Conservation (phyloP, 2,113 vertebrate genomes). For the Formicarius rufipectus region DNA sequence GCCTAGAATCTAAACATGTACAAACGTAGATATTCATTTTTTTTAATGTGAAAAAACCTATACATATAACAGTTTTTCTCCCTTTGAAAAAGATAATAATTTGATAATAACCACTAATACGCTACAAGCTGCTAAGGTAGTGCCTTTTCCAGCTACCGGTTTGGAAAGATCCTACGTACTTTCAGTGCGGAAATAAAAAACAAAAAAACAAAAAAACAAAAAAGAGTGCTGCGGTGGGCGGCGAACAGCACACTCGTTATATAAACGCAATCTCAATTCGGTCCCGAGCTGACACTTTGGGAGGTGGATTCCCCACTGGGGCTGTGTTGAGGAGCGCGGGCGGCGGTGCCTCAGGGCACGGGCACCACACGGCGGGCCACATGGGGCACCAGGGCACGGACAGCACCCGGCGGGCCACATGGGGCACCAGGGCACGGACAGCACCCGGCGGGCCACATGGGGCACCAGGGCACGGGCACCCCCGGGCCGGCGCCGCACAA, state of each 20-base stretch:
- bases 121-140: background rate
- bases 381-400: too few relatives aligned
- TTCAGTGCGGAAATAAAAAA: background rate
- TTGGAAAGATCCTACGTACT: background rate
- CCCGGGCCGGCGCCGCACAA: background rate
- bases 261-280: background rate
- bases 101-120: background rate
- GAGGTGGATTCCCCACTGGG: background rate
- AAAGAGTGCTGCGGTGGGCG: background rate
- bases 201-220: background rate
- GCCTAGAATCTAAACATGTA: background rate
- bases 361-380: too few relatives aligned
- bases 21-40: background rate
- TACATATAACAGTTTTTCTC: background rate
- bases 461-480: too few relatives aligned
- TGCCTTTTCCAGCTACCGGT: background rate
- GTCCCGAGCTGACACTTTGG: background rate
- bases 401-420: too few relatives aligned
- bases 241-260: background rate
- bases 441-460: too few relatives aligned
- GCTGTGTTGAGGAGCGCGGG: too few relatives aligned
- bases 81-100: background rate
- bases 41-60: background rate
- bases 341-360: too few relatives aligned
- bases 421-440: too few relatives aligned